Base-by-base conservation (phyloP, 2,113 vertebrate genomes). In the Naja naja region DNA sequence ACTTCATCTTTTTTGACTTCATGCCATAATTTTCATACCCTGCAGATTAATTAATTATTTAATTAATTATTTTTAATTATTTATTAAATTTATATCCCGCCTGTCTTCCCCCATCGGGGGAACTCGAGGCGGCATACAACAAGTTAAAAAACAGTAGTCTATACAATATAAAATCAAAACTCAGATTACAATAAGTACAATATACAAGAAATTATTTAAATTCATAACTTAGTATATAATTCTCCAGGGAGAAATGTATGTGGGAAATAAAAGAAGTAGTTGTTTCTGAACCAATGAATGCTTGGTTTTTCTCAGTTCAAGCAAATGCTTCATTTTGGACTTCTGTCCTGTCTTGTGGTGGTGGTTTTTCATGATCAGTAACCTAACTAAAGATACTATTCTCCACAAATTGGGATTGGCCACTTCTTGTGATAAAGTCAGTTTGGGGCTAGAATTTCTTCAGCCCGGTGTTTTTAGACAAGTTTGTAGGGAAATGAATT, bases 271-370 rank as follows among this genome's bases (percentile, higher is more conserved):
- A 49, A 9, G 54, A 1, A 85, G 39, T 49, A 4, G 3, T 27
- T 92, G 45, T 30, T 90, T 90, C 90, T 89, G 90, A 88, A 94
- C 58, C 60, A 93, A 16, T 53, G 45, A 90, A 23, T 95, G 39
- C 93, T 93, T 95, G 95, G 92, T 5, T 91, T 90, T 86, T 92
- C 27, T 94, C 93, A 49, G 34, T 69, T 90, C 18, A 95, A 56
- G 58, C 85, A 85, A 85, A 64, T 52, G 5, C 49, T 89, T 89
- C 55, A n/a, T 89, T 74, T 89, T 81, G 30, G 18, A 47, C 12
- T 54, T 74, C 22, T 54, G 22, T 74, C 47, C 6, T 55, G 9
- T 43, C 39, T 10, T 81, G 3, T 45, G 16, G 39, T 23, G 52
- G 18, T 85, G 53, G 18, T 69, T 56, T 11, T 55, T 14, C 14